Conservation (phyloP, 2,888 invertebrate species). For the Timandra comae region DNA sequence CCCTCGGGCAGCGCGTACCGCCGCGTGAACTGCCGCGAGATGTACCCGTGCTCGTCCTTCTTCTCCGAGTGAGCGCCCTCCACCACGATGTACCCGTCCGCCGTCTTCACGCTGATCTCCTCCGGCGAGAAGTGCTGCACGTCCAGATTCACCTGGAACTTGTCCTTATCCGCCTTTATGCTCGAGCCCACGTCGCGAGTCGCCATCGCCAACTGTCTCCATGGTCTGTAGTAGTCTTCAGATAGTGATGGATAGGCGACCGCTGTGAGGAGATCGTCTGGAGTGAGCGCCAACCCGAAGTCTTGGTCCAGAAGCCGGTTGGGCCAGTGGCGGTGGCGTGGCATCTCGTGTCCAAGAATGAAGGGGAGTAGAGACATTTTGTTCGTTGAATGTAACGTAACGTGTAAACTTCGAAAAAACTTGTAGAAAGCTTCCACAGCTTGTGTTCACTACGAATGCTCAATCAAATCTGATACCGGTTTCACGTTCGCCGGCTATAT, state of each 20-base stretch:
- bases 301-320: conserved; percentile 47
- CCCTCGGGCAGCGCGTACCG: too few species aligned
- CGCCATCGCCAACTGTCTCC: conserved; percentile 45
- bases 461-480: background rate
- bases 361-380: conserved; percentile 55
- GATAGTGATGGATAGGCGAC: background rate
- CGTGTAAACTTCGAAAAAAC: background rate
- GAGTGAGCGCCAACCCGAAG: conserved; percentile 50
- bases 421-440: background rate
- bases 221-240: conserved; percentile 36
- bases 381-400: background rate
- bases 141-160: conserved; percentile 75
- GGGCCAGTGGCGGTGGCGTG: conserved; percentile 37
- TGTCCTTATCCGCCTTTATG: conserved; percentile 49
- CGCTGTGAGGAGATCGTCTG: conserved; percentile 37
- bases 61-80: too few species aligned
- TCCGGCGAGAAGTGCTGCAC: too few species aligned
- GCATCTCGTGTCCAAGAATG: conserved; percentile 30
- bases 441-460: background rate
- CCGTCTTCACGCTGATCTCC: too few species aligned
- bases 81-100: too few species aligned
- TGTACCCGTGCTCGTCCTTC: too few species aligned
- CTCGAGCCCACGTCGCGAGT: conserved; percentile 59
- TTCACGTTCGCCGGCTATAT: background rate
- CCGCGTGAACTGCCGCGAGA: too few species aligned